A percentile compares a stretch with the other conserved stretches of the same genome.
Conservation (phyloP, 1,140 invertebrate species). For the Maniola jurtina region DNA sequence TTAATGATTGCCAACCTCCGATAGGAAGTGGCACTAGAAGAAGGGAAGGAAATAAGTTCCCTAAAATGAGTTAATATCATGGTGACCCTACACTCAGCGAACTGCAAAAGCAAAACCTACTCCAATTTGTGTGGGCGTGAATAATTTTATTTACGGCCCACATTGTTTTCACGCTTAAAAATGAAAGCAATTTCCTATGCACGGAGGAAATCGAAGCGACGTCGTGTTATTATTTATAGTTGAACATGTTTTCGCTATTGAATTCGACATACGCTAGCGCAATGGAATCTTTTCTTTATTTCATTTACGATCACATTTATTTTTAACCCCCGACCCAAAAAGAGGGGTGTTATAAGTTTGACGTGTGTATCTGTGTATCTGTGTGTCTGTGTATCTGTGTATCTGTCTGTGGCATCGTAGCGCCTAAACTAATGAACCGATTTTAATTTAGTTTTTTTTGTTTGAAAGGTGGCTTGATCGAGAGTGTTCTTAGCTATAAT, state of each 20-base stretch:
- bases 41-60: too few species aligned
- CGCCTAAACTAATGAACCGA: too few species aligned
- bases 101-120: conserved; percentile 33
- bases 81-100: background rate
- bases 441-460: too few species aligned
- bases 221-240: conserved; percentile 30
- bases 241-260: conserved; percentile 26
- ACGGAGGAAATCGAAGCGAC: conserved; percentile 41
- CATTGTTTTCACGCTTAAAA: conserved; percentile 51
- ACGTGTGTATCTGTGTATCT: too few species aligned
- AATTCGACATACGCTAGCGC: conserved; percentile 16
- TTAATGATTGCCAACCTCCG: too few species aligned
- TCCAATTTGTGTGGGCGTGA: conserved; percentile 34
- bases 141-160: conserved; percentile 35
- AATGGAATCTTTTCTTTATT: background rate
- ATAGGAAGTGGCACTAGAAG: too few species aligned
- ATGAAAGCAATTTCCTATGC: conserved; percentile 55
- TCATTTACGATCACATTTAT: background rate
- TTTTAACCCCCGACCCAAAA: too few species aligned
- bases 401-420: too few species aligned
- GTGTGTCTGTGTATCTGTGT: too few species aligned
- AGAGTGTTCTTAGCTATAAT: too few species aligned
- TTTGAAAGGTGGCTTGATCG: too few species aligned
- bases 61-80: background rate
- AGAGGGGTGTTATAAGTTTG: too few species aligned